Evolutionary conservation across 1,140 invertebrate genomes (phyloP).

Genomic region (Papilio helenus): DNA sequence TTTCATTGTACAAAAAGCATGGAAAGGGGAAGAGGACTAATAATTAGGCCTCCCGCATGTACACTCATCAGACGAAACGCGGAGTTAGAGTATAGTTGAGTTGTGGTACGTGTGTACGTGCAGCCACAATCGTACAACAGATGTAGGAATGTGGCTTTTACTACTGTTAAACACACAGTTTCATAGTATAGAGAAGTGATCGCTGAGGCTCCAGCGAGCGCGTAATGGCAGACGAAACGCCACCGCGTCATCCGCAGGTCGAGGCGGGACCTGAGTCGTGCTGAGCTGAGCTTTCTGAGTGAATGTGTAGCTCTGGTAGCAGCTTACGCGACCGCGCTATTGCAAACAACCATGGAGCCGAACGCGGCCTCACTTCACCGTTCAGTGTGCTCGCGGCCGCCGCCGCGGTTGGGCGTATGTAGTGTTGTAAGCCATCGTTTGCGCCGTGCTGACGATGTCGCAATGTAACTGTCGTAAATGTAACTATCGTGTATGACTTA

Average conservation of each 20-base stretch:
- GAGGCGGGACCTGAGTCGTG: background rate
- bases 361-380: no score
- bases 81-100: background rate
- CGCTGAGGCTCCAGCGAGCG: background rate
- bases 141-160: background rate
- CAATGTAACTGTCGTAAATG: no score
- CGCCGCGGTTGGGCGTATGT: slow-evolving; percentile 14
- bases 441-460: background rate
- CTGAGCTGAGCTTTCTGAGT: background rate
- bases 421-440: background rate
- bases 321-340: background rate
- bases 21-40: no score
- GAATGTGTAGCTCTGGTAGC: background rate
- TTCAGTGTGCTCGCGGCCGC: slow-evolving; percentile 1
- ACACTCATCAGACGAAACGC: no score
- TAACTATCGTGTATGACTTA: background rate
- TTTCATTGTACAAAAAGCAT: background rate
- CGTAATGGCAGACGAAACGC: background rate
- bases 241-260: background rate
- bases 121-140: no score
- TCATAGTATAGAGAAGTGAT: no score
- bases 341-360: background rate
- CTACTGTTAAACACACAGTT: background rate
- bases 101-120: no score
- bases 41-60: no score